A percentile compares a stretch with the other conserved stretches of the same genome.
phyloP scores from a whole-genome alignment of 2,113 vertebrate species.

The Sinocyclocheilus maitianheensis region DNA sequence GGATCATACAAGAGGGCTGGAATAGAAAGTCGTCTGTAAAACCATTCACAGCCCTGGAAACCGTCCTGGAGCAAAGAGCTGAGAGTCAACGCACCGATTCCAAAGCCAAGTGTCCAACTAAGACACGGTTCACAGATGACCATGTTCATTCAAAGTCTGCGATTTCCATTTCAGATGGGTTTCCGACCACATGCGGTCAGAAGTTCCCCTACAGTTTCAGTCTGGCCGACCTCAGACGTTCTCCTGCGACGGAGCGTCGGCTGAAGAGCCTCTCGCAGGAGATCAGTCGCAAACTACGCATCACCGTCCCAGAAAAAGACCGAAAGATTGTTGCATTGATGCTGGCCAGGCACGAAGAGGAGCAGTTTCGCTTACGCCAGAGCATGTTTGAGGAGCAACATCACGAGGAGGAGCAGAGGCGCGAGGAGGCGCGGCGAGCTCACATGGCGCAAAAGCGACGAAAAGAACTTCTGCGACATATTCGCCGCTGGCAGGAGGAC shows the following conservation, averaged over 20 bases:
- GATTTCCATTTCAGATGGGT: slow-evolving; percentile 42
- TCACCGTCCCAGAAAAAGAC: slow-evolving; percentile 73
- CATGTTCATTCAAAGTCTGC: slow-evolving; percentile 31
- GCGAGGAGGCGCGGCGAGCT: slow-evolving; percentile 61
- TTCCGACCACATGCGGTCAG: slow-evolving; percentile 46
- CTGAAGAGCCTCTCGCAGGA: slow-evolving; percentile 62
- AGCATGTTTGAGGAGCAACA: slow-evolving; percentile 66
- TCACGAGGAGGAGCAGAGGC: slow-evolving; percentile 70
- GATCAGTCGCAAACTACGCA: slow-evolving; percentile 66
- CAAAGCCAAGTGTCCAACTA: background rate
- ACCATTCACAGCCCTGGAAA: slow-evolving; percentile 45
- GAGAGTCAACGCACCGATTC: slow-evolving; percentile 25
- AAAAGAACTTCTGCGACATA: slow-evolving; percentile 59
- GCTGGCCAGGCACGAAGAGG: slow-evolving; percentile 77
- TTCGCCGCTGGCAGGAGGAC: slow-evolving; percentile 67
- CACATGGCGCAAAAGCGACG: slow-evolving; percentile 64
- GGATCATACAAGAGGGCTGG: slow-evolving; percentile 59
- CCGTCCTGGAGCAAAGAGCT: slow-evolving; percentile 13
- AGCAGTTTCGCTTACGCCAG: slow-evolving; percentile 66
- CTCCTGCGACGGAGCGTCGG: slow-evolving; percentile 57
- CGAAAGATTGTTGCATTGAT: slow-evolving; percentile 81
- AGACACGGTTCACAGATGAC: too few relatives aligned
- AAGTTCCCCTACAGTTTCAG: slow-evolving; percentile 54
- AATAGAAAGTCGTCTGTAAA: slow-evolving; percentile 37
- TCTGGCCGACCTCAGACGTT: slow-evolving; percentile 66